Conservation (phyloP, 2,888 invertebrate genomes). For the Micropterix aruncella region DNA sequence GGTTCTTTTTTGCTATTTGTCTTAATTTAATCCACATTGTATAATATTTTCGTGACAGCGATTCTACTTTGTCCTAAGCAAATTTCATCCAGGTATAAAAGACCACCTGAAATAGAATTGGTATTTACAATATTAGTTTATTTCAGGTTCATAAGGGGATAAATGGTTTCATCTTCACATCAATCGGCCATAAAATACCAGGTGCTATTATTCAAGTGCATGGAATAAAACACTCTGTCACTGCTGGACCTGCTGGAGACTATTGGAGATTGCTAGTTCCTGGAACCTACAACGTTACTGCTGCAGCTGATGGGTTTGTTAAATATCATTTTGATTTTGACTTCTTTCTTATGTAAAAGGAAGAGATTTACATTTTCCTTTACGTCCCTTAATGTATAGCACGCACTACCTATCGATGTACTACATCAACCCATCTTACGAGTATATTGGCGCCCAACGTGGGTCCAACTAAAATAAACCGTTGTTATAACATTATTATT, state of each 20-base stretch:
- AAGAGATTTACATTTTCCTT: too few species aligned
- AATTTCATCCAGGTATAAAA: too few species aligned
- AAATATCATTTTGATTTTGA: background rate
- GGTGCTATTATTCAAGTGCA: constrained; percentile 63
- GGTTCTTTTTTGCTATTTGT: too few species aligned
- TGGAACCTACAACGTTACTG: constrained; percentile 71
- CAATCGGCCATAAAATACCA: constrained; percentile 56
- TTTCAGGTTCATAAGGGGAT: constrained; percentile 73
- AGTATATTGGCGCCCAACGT: too few species aligned
- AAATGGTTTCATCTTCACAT: constrained; percentile 72
- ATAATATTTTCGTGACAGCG: too few species aligned
- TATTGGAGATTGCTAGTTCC: constrained; percentile 86
- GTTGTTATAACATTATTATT: constrained; percentile 6
- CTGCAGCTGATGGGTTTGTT: constrained; percentile 53
- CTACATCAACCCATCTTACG: too few species aligned
- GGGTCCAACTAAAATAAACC: too few species aligned
- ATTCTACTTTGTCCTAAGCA: too few species aligned
- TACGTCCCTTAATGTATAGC: too few species aligned
- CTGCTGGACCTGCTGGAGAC: constrained; percentile 63
- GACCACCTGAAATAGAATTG: too few species aligned
- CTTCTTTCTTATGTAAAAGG: background rate
- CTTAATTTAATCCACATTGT: too few species aligned
- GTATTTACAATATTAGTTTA: constrained; percentile 5
- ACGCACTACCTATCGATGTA: too few species aligned
- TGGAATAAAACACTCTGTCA: constrained; percentile 60